phyloP scores from a whole-genome alignment of 2,888 invertebrate species.

The Caenorhabditis afra region DNA sequence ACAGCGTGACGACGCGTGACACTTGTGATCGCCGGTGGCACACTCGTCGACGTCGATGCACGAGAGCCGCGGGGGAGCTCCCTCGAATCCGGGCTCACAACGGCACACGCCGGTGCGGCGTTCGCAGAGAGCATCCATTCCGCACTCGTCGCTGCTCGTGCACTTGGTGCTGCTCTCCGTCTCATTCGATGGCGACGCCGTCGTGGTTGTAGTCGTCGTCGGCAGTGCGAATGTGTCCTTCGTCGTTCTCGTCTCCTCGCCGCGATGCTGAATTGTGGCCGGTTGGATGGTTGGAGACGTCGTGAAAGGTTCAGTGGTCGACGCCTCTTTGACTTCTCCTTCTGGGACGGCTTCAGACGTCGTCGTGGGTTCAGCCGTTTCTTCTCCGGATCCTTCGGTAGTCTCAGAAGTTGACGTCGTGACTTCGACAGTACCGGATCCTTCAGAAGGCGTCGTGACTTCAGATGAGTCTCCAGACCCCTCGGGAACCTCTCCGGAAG shows the following conservation, averaged over 20 bases:
- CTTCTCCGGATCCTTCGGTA: background rate
- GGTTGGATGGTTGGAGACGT: conserved; percentile 4
- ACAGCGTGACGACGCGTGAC: conserved; percentile 72
- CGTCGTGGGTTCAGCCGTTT: conserved; percentile 5
- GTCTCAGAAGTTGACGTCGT: conserved; percentile 7
- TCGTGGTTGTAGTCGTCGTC: conserved; percentile 49
- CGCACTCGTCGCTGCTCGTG: conserved; percentile 74
- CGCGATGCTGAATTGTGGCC: conserved; percentile 44
- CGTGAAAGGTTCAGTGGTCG: background rate
- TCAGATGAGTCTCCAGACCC: background rate
- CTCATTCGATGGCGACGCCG: background rate
- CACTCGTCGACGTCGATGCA: conserved; percentile 85
- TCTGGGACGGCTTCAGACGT: conserved; percentile 6
- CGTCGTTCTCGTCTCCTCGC: conserved; percentile 41
- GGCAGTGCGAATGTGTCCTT: conserved; percentile 69
- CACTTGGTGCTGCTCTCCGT: conserved; percentile 67
- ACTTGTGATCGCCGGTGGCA: conserved; percentile 84
- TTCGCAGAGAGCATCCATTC: conserved; percentile 77
- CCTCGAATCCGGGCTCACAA: conserved; percentile 76
- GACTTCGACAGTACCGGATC: conserved; percentile 40
- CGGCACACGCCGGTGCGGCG: conserved; percentile 74
- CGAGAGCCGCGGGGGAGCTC: conserved; percentile 69
- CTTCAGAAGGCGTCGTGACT: conserved; percentile 22
- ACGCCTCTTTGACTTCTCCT: conserved; percentile 2
- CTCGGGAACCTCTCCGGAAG: conserved; percentile 8